Conservation (phyloP, 2,113 vertebrate genomes). For the Trematocara stigmaticum region DNA sequence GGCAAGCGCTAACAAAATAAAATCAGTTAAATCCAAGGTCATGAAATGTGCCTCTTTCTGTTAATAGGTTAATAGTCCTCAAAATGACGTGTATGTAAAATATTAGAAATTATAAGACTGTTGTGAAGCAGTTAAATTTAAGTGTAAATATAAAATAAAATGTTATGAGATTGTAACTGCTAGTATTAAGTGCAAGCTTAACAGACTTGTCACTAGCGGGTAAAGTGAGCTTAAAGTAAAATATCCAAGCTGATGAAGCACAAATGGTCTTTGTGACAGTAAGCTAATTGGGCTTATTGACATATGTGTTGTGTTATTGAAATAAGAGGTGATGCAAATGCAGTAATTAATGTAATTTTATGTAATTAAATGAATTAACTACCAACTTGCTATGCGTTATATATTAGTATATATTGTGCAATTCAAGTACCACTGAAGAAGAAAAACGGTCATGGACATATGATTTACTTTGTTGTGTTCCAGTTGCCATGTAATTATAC, state of each 20-base stretch:
- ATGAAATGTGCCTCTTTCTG: neutral
- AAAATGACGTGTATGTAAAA: neutral
- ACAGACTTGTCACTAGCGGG: neutral
- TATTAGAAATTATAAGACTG: neutral
- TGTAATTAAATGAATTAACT: neutral
- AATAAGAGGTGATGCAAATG: neutral
- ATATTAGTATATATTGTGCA: neutral
- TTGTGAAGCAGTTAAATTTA: neutral
- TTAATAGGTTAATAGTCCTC: neutral
- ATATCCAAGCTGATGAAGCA: neutral
- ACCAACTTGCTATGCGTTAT: neutral
- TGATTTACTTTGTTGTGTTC: neutral
- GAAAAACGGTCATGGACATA: neutral
- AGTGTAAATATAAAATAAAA: neutral
- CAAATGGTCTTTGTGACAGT: neutral
- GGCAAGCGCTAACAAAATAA: neutral
- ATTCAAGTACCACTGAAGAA: neutral
- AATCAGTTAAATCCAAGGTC: neutral
- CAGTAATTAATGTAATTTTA: neutral
- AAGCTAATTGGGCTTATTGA: neutral
- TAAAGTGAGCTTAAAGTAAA: neutral
- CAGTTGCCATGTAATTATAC: neutral
- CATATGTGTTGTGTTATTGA: neutral
- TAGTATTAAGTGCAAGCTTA: neutral
- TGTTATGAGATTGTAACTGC: neutral